Evolutionary conservation across 2,888 invertebrate genomes (phyloP).

Genomic region (Sclerodermus sp.): DNA sequence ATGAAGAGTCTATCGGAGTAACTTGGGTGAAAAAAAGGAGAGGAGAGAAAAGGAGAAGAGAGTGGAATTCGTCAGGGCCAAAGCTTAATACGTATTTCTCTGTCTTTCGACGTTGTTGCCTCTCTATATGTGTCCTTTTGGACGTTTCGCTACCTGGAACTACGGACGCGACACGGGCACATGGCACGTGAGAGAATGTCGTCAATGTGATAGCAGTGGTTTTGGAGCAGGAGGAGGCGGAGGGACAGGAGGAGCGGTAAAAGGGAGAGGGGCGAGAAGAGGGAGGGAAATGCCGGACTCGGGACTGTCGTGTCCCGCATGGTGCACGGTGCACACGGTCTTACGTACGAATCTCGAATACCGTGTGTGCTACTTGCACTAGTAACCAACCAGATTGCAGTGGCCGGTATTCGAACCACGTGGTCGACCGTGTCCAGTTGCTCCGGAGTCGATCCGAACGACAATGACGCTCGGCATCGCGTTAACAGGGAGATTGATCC

Average conservation of each 20-base stretch:
- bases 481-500: too few relatives aligned
- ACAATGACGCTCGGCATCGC: slow-evolving; percentile 25
- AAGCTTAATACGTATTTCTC: slow-evolving; percentile 1
- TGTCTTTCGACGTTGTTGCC: not conserved
- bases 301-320: slow-evolving; percentile 15
- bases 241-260: slow-evolving; percentile 21
- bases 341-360: slow-evolving; percentile 29
- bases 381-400: too few relatives aligned
- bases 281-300: slow-evolving; percentile 6
- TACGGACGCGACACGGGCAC: slow-evolving; percentile 44
- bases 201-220: slow-evolving; percentile 38
- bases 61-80: too few relatives aligned
- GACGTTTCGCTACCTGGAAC: slow-evolving; percentile 35
- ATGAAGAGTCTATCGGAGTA: too few relatives aligned
- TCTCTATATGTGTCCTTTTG: not conserved
- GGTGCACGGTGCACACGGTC: slow-evolving; percentile 16
- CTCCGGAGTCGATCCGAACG: slow-evolving; percentile 4
- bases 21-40: too few relatives aligned
- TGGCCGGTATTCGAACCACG: slow-evolving; percentile 39
- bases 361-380: too few relatives aligned
- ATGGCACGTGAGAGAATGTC: slow-evolving; percentile 55
- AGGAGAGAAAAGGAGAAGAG: too few relatives aligned
- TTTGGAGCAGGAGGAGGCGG: slow-evolving; percentile 12
- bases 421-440: slow-evolving; percentile 21
- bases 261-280: not conserved